Base-by-base conservation (phyloP, 2,888 invertebrate genomes). In the Cheilosia scutellata region DNA sequence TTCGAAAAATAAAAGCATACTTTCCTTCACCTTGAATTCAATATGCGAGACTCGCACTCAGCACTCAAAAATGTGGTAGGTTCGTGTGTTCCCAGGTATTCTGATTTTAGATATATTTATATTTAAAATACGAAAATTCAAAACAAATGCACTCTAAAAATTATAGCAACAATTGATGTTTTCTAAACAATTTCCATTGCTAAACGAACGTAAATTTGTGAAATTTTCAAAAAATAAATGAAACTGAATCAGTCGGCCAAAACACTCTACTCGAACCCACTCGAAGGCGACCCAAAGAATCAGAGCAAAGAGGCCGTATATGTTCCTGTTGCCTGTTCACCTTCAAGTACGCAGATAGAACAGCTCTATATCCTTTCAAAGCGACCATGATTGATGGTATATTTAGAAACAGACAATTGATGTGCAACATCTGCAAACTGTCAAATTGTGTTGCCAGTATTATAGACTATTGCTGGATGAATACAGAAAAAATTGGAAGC, bases 371-470 rank as follows among this genome's bases (percentile, higher is more conserved):
- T 80, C 37, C 37, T 37, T 13, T 16, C 37, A 31, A 53, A 16
- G 42, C 47, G 75, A 47, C 27, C 74, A 68, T 83, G 83, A 83
- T 78, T 78, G 83, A 78, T 70, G 82, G 49, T 62, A 70, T 83
- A 74, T 83, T 83, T 83, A 78, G 72, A 83, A 55, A 57, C n/a
- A 16, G 31, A 60, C 62, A 49, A 62, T 57, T 58, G 72, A 83
- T 78, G 49, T 63, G 74, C 51, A 83, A 78, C 78, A 83, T 83
- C 74, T 83, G 83, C 72, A 70, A 66, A 74, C 62, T 78, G 78
- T 74, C 72, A 57, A 63, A 74, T 29, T 31, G 25, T 31, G 25
- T 44, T 68, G 29, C 16, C 53, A 66, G 42, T 51, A 47, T 78
- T 72, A 74, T 83, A 62, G 51, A 68, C 72, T 83, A 42, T 16